phyloP scores from a whole-genome alignment of 2,888 invertebrate genomes.

The Rhamphomyia laevipes region DNA sequence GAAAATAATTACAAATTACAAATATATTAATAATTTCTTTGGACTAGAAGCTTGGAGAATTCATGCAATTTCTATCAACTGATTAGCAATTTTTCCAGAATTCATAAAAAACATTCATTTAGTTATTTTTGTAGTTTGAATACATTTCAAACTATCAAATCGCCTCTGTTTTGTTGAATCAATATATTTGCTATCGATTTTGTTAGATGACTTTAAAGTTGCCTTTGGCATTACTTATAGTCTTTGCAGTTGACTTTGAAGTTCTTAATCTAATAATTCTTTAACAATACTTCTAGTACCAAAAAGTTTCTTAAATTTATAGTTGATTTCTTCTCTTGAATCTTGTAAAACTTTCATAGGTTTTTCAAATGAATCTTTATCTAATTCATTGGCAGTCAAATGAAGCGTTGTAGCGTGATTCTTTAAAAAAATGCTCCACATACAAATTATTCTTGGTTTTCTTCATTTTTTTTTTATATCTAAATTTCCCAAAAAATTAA shows the following conservation, averaged over 20 bases:
- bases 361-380: constrained; percentile 27
- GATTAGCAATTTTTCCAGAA: constrained; percentile 41
- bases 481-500: constrained; percentile 10
- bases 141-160: constrained; percentile 29
- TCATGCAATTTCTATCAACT: constrained; percentile 36
- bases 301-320: constrained; percentile 26
- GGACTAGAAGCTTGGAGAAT: constrained; percentile 43
- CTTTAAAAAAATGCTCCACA: constrained; percentile 16
- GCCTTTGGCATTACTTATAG: constrained; percentile 5
- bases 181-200: constrained; percentile 26
- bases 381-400: constrained; percentile 30
- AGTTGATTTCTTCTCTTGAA: constrained; percentile 8
- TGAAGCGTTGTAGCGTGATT: constrained; percentile 27
- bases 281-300: constrained; percentile 30
- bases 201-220: constrained; percentile 30
- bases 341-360: constrained; percentile 23
- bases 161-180: constrained; percentile 27
- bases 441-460: neutral
- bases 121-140: constrained; percentile 27
- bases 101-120: constrained; percentile 31
- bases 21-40: constrained; percentile 43
- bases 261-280: constrained; percentile 33
- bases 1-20: constrained; percentile 37
- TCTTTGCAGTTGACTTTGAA: constrained; percentile 25
- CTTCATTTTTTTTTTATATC: constrained; percentile 8